phyloP scores from a whole-genome alignment of 2,113 vertebrate genomes.

The Melospiza melodia region DNA sequence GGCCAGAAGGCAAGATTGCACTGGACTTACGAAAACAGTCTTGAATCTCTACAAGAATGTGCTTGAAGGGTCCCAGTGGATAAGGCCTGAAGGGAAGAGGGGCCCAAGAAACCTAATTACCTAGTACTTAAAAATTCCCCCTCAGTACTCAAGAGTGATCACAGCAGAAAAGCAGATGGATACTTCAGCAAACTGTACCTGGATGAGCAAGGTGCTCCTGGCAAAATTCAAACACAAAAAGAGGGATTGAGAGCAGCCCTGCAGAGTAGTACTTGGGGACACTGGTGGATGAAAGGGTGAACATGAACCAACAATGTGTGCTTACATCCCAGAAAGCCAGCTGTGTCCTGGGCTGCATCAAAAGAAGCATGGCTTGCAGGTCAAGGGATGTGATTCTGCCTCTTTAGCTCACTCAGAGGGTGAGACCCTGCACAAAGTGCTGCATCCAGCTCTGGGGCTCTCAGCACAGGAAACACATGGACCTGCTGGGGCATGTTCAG shows the following conservation, averaged over 20 bases:
- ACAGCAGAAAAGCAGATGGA: not conserved
- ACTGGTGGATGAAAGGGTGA: not conserved
- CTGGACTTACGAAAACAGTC: not conserved
- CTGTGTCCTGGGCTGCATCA: not conserved
- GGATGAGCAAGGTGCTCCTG: not conserved
- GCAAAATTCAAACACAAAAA: not conserved
- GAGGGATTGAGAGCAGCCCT: not conserved
- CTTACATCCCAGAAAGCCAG: not conserved
- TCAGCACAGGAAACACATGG: not conserved
- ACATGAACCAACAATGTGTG: not conserved
- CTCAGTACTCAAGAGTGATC: not conserved
- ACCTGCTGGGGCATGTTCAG: not conserved
- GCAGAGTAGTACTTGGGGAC: not conserved
- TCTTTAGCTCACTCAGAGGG: not conserved
- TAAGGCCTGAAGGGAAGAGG: not conserved
- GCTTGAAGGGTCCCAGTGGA: not conserved
- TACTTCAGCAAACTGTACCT: not conserved
- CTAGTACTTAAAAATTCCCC: not conserved
- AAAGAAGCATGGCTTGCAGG: not conserved
- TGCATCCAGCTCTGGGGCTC: not conserved
- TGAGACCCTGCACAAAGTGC: not conserved
- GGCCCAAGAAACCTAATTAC: not conserved
- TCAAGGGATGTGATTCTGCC: fast-evolving
- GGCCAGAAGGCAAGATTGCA: not conserved
- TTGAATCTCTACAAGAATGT: not conserved